Conservation (phyloP, 2,888 invertebrate genomes). For the Saturnia japonica region DNA sequence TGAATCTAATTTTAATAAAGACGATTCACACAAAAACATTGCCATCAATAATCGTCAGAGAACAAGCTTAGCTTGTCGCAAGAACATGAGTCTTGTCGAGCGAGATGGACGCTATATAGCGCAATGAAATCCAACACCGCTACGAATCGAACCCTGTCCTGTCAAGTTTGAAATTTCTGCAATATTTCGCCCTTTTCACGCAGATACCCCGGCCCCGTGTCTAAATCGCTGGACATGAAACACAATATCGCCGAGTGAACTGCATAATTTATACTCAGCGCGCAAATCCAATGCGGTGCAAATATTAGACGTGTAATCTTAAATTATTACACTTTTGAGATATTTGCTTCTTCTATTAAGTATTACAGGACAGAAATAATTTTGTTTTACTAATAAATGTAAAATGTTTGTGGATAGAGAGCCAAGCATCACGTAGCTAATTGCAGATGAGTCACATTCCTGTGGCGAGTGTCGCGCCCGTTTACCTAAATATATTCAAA, state of each 20-base stretch:
- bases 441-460: slow-evolving; percentile 41
- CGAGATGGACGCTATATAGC: slow-evolving; percentile 60
- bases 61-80: slow-evolving; percentile 52
- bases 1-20: slow-evolving; percentile 62
- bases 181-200: slow-evolving; percentile 81
- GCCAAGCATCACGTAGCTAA: slow-evolving; percentile 17
- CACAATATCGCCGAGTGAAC: slow-evolving; percentile 76
- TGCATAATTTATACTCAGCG: slow-evolving; percentile 75
- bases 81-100: slow-evolving; percentile 62
- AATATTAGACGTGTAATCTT: slow-evolving; percentile 65
- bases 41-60: slow-evolving; percentile 69
- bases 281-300: slow-evolving; percentile 50
- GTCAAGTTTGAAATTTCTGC: slow-evolving; percentile 80
- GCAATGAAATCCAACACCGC: slow-evolving; percentile 80
- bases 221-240: slow-evolving; percentile 79
- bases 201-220: slow-evolving; percentile 77
- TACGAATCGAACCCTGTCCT: slow-evolving; percentile 80
- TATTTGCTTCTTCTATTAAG: slow-evolving; percentile 6
- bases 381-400: slow-evolving; percentile 13
- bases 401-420: neutral
- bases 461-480: slow-evolving; percentile 44
- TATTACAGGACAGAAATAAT: neutral
- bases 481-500: slow-evolving; percentile 72
- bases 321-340: slow-evolving; percentile 45
- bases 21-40: slow-evolving; percentile 62